Evolutionary conservation across 2,888 invertebrate genomes (phyloP).

Genomic region (Tigriopus californicus): DNA sequence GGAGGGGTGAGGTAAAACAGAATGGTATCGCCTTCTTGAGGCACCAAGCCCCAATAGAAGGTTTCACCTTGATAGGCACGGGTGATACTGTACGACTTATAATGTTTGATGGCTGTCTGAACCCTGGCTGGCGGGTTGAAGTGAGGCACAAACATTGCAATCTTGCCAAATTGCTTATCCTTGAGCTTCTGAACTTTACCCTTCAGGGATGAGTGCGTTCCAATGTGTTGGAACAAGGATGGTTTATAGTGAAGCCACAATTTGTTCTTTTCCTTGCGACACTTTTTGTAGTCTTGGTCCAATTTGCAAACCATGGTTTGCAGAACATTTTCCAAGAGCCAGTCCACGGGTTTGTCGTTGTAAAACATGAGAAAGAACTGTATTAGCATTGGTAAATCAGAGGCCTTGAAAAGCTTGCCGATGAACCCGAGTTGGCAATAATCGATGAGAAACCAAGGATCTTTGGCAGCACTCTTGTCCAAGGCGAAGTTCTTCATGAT

Average conservation of each 20-base stretch:
- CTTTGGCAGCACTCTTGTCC: conserved; percentile 49
- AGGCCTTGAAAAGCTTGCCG: conserved; percentile 71
- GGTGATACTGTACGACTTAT: conserved; percentile 10
- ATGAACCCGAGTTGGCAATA: conserved; percentile 89
- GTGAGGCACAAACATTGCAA: conserved; percentile 56
- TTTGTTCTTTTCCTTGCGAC: conserved; percentile 50
- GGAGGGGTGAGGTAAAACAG: neutral
- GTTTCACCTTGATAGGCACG: conserved; percentile 68
- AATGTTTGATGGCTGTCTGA: conserved; percentile 20
- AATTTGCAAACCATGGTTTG: conserved; percentile 73
- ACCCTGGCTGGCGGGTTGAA: conserved; percentile 50
- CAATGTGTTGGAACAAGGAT: conserved; percentile 86
- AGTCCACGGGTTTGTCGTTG: conserved; percentile 88
- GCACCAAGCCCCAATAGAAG: conserved; percentile 78
- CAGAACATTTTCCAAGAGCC: conserved; percentile 76
- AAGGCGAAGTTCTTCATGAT: conserved; percentile 60
- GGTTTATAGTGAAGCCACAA: conserved; percentile 71
- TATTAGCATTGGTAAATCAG: conserved; percentile 63
- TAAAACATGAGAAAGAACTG: conserved; percentile 90
- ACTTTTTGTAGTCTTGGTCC: conserved; percentile 64
- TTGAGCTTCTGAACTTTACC: conserved; percentile 91
- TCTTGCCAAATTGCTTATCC: conserved; percentile 73
- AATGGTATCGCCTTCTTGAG: conserved; percentile 52
- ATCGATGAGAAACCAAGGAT: conserved; percentile 76
- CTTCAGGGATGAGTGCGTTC: conserved; percentile 77